Evolutionary conservation across 2,797 vertebrate species (phyloP), one percentile per base, ranked within the genome.

Genomic region (Florisuga fusca): DNA sequence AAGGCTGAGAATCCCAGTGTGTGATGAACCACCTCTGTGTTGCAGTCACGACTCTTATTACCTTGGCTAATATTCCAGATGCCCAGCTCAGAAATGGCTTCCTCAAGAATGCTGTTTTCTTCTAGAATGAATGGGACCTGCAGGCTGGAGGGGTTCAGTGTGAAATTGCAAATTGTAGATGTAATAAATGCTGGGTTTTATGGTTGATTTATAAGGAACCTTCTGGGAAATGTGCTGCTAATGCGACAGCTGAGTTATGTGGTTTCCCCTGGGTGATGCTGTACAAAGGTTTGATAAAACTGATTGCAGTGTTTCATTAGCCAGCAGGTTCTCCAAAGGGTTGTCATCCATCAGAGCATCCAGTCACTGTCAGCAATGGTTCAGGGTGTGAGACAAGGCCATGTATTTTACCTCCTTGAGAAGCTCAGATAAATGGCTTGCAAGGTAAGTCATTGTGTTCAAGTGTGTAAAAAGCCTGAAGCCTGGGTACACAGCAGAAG

Each of bases 251-350:
- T 61, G 85, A 85, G 64, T 82, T 51, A 48, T 6, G 22, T 59
- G 87, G 89, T 89, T 89, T 80, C 85, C 54, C 31, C 41, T 27
- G 38, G 50, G 57, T 59, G 64, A 69, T 76, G 48, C 19, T 85
- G 48, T 50, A 57, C 20, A 58, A 77, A 59, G 41, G n/a, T 72
- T 63, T 81, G 33, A 33, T 94, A 50, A 80, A 85, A 36, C 54
- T 34, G n/a, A 72, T 84, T 31, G 58, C 33, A 33, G 14, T 43
- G 64, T 85, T 85, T 80, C 50, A 54, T 74, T 85, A 91, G 85
- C 54, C 64, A 87, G 68, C 45, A 76, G 14, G 23, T 54, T 45
- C 53, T 68, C 45, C 5, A 69, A 55, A 53, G 54, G 64, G 38
- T 68, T 33, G 64, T 77, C 54, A n/a, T 80, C 48, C 61, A n/a